Percentiles rank a stretch among this genome's conserved stretches.
These are phyloP conservation scores for Polypedilum vanderplanki DNA, from an alignment of 1,140 invertebrate species.

Conservation along the genomic window DNA sequence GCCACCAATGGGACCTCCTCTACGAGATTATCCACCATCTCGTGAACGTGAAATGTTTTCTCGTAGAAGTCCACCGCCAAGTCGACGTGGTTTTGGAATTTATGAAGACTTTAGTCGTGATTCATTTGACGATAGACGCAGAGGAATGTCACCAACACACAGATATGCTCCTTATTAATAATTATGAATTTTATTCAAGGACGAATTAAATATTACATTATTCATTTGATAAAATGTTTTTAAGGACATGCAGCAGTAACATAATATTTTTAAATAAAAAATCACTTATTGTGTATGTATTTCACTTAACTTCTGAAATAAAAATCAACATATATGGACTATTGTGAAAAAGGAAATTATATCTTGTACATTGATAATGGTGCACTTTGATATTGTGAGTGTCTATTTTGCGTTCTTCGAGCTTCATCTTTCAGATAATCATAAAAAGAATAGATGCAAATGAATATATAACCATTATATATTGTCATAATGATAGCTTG, in stretches of 20 bases:
- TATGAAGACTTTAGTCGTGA: slow-evolving; percentile 80
- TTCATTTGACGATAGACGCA: slow-evolving; percentile 75
- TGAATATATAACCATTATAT: neutral
- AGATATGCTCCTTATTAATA: slow-evolving; percentile 72
- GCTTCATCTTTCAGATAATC: neutral
- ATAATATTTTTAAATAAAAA: neutral
- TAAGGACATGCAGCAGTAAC: neutral
- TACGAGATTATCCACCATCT: slow-evolving; percentile 47
- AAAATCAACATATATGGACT: neutral
- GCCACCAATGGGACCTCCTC: slow-evolving; percentile 47
- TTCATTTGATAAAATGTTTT: neutral
- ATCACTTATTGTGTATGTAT: neutral
- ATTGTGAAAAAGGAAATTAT: neutral
- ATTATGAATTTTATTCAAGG: slow-evolving; percentile 35
- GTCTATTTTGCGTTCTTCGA: neutral
- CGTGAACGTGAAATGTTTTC: slow-evolving; percentile 65
- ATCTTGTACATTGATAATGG: neutral
- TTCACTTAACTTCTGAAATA: neutral
- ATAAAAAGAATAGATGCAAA: slow-evolving; percentile 1
- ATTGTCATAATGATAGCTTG: neutral
- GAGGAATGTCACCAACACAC: slow-evolving; percentile 66
- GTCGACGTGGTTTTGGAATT: slow-evolving; percentile 52
- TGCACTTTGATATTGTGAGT: slow-evolving; percentile 1
- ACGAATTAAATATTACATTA: neutral
- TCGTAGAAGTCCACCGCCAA: slow-evolving; percentile 62